Evolutionary conservation across 2,888 invertebrate species (phyloP), one percentile per base, ranked within the genome.

Genomic region (Nysson spinosus): DNA sequence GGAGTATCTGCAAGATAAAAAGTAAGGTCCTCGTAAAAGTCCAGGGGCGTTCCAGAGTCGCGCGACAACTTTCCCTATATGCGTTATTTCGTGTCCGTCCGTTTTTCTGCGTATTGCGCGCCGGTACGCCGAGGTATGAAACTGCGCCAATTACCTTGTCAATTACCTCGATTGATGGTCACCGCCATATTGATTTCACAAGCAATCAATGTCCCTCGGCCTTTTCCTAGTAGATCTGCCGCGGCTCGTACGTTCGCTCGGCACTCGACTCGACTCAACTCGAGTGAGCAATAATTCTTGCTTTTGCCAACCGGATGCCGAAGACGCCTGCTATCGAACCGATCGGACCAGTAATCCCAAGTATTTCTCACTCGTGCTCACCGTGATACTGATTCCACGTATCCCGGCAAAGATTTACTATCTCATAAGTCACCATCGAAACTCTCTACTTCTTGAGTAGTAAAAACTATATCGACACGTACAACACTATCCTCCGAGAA

Each of bases 71-170:
- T 80, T 80, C 79, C 79, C 78, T 75, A 72, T 76, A 79, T 72
- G 77, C 76, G 69, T 73, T 75, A 79, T 77, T 79, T 72, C 63
- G 70, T 69, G 64, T 17, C 35, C 68, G 49, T 60, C 43, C 54
- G 60, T 79, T 75, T 77, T 76, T 77, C 54, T 20, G 42, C 19
- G 42, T 49, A 57, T 61, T 30, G 56, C 50, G 39, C 50, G 61
- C 32, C 24, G 24, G 54, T 62, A 68, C 69, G 68, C 57, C 66
- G 61, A 64, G 78, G 73, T 70, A 81, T 79, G 78, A 73, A 80
- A 78, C 71, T 64, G 73, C 75, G 72, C 74, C 81, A 81, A 81
- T 81, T 81, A 81, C 80, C 79, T 80, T 80, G 81, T 81, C 81
- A 81, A 81, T 81, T 81, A 81, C 75, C 71, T 71, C 81, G 78